phyloP scores from a whole-genome alignment of 2,113 vertebrate species.

The Megatriorchis doriae region DNA sequence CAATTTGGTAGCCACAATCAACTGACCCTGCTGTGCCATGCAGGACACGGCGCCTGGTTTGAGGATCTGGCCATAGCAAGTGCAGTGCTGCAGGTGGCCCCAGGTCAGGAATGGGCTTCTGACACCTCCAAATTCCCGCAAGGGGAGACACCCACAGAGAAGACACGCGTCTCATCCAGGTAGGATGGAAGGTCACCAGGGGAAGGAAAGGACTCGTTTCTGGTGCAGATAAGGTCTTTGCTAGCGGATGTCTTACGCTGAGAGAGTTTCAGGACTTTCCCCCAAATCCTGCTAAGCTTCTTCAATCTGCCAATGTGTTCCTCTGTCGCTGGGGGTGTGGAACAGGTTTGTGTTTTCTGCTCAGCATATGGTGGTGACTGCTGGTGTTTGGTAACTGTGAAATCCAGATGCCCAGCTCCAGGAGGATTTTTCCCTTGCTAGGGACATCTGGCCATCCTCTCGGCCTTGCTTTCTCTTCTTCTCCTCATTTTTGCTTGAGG shows the following conservation, averaged over 20 bases:
- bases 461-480: not conserved
- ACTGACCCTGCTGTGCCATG: not conserved
- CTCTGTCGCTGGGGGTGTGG: not conserved
- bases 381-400: conserved; percentile 51
- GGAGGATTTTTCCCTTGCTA: conserved; percentile 41
- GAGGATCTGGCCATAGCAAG: not conserved
- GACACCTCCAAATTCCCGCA: fast-evolving
- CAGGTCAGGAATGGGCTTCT: not conserved
- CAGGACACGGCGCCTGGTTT: not conserved
- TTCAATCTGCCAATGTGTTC: conserved; percentile 2
- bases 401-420: conserved; percentile 61
- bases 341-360: conserved; percentile 46
- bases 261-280: conserved; percentile 5
- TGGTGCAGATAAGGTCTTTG: not conserved
- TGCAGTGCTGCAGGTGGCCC: not conserved
- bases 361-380: conserved; percentile 58
- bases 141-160: not conserved
- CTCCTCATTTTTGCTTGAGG: not conserved
- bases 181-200: not conserved
- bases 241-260: not conserved
- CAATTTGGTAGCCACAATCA: not conserved
- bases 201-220: not conserved
- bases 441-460: conserved; percentile 42
- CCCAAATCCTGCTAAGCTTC: conserved; percentile 1
- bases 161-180: not conserved